Conservation (phyloP, 1,140 invertebrate species). For the Brachionus plicatilis region DNA sequence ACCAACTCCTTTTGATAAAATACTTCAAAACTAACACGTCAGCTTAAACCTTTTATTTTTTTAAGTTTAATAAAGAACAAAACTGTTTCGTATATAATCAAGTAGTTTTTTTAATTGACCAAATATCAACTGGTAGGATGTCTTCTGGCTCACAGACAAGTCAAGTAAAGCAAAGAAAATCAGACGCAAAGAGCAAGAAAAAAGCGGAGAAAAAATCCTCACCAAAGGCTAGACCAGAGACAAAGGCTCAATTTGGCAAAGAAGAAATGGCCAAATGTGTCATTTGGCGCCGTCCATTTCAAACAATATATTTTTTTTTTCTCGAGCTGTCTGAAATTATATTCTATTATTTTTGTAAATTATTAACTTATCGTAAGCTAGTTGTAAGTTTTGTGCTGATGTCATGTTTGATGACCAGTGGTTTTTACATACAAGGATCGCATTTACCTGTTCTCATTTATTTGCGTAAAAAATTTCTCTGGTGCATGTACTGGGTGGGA, state of each 20-base stretch:
- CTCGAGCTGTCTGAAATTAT: conserved; percentile 66
- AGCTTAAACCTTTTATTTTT: neutral
- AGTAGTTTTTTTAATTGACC: neutral
- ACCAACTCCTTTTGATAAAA: neutral
- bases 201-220: neutral
- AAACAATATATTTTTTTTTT: conserved; percentile 75
- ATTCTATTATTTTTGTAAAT: conserved; percentile 49
- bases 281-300: conserved; percentile 76
- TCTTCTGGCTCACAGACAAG: neutral
- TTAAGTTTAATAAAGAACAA: neutral
- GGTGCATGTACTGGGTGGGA: conserved; percentile 87
- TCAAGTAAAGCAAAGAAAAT: neutral
- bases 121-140: neutral
- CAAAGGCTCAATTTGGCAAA: neutral
- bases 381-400: conserved; percentile 50
- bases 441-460: conserved; percentile 59
- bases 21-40: neutral
- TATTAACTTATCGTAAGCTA: conserved; percentile 51
- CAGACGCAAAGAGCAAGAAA: neutral
- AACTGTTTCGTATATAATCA: neutral
- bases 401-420: conserved; percentile 54
- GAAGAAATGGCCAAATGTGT: conserved; percentile 64
- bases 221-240: neutral
- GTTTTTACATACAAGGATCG: conserved; percentile 59
- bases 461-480: conserved; percentile 59